Percentiles rank a stretch among this genome's conserved stretches.
These are phyloP conservation scores for Plumapathes pennacea DNA, from an alignment of 92 coral and sea anemone species.

Conservation along the genomic window DNA sequence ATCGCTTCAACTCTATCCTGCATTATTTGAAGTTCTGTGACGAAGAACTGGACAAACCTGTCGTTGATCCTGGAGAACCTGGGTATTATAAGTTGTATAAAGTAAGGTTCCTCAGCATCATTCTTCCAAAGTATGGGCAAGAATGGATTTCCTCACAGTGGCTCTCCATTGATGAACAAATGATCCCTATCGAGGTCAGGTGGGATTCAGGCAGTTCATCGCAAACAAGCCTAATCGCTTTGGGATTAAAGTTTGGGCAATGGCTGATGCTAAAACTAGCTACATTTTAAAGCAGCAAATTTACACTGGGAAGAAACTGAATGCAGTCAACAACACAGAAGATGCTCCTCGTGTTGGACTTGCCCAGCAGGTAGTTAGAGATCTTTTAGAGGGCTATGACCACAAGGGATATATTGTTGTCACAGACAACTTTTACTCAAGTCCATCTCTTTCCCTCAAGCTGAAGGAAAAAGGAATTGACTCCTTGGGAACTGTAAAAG, in stretches of 20 bases:
- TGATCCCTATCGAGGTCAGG: slow-evolving; percentile 14
- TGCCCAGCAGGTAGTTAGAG: not conserved
- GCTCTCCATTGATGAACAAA: slow-evolving; percentile 16
- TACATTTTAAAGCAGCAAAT: slow-evolving; percentile 16
- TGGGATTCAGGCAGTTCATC: slow-evolving; percentile 6
- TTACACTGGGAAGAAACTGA: too few species aligned
- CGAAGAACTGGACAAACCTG: slow-evolving; percentile 16
- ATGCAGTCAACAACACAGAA: too few species aligned
- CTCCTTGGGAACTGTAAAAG: not conserved
- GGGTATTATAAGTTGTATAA: slow-evolving; percentile 12
- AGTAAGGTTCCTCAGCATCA: slow-evolving; percentile 16
- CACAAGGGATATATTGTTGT: not conserved
- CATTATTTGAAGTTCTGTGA: slow-evolving; percentile 15
- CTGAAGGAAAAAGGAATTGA: slow-evolving; percentile 5
- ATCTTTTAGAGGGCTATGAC: not conserved
- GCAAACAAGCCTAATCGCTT: slow-evolving; percentile 8
- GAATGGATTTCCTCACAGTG: slow-evolving; percentile 18
- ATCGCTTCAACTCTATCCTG: slow-evolving; percentile 6
- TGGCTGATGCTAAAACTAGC: slow-evolving; percentile 11
- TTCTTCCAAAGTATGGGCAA: slow-evolving; percentile 15
- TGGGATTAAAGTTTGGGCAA: slow-evolving; percentile 18
- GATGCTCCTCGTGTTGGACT: not conserved
- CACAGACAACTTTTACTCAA: slow-evolving; percentile 2
- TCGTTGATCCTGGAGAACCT: slow-evolving; percentile 8
- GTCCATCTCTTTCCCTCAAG: not conserved